phyloP scores from a whole-genome alignment of 2,888 invertebrate genomes.

The Lepetodrilus schrolli region DNA sequence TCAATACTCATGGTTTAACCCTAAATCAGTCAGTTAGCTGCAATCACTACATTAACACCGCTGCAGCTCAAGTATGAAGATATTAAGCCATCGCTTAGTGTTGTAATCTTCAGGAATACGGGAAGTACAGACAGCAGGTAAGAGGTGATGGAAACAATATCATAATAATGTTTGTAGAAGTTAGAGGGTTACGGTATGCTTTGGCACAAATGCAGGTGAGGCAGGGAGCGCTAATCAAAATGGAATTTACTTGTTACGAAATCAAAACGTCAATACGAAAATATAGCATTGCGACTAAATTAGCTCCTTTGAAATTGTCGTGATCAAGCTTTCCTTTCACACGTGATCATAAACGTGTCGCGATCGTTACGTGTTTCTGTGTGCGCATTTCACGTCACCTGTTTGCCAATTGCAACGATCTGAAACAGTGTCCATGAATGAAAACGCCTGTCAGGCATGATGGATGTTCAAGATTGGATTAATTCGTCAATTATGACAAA shows the following conservation, averaged over 20 bases:
- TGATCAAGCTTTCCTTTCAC: conserved; percentile 16
- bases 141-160: no score
- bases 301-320: background rate
- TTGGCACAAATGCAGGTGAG: no score
- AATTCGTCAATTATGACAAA: conserved; percentile 21
- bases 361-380: background rate
- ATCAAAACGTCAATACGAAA: conserved; percentile 9
- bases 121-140: no score
- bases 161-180: no score
- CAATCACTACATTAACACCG: no score
- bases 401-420: background rate
- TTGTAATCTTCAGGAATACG: no score
- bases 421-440: background rate
- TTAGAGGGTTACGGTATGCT: no score
- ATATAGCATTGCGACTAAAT: conserved; percentile 13
- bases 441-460: conserved; percentile 11
- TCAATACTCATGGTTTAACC: no score
- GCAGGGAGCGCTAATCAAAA: background rate
- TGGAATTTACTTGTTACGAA: background rate
- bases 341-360: background rate
- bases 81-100: no score
- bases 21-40: no score
- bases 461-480: conserved; percentile 18
- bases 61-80: no score
- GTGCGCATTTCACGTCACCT: background rate